phyloP scores from a whole-genome alignment of 1,140 invertebrate genomes.

The Drosophila kurseongensis region DNA sequence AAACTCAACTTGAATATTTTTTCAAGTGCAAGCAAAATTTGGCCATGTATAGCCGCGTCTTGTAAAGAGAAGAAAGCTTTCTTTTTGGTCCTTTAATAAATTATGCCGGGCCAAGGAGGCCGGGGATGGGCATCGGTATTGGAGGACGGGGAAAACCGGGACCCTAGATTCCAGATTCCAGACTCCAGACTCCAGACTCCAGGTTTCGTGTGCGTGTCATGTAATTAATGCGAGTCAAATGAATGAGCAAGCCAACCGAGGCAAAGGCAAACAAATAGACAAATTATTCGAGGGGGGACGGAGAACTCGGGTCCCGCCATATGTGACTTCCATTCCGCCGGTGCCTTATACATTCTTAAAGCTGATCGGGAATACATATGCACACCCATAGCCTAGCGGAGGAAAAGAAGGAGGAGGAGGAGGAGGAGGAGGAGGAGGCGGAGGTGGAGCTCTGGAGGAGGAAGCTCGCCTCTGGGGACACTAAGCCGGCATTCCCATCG shows the following conservation, averaged over 20 bases:
- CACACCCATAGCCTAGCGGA: not conserved
- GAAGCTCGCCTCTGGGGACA: conserved; percentile 22
- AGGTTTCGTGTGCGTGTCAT: conserved; percentile 65
- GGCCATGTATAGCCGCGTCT: not conserved
- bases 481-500: conserved; percentile 35
- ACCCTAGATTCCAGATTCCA: not conserved
- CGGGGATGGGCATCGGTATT: not conserved
- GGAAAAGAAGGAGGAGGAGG: not conserved
- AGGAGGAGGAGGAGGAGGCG: not conserved
- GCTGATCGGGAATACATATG: conserved; percentile 48
- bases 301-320: conserved; percentile 16
- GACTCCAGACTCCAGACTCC: not conserved
- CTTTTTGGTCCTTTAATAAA: conserved; percentile 73
- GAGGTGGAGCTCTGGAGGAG: not conserved
- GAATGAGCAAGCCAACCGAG: conserved; percentile 58
- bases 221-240: conserved; percentile 80
- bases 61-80: conserved; percentile 1
- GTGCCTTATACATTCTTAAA: conserved; percentile 34
- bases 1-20: conserved; percentile 27
- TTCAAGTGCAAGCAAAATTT: conserved; percentile 4
- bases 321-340: conserved; percentile 48
- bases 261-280: conserved; percentile 60
- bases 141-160: not conserved
- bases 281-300: conserved; percentile 49
- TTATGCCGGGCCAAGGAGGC: conserved; percentile 35